These are phyloP conservation scores for Erynnis tages DNA, from an alignment of 2,888 invertebrate species.

Conservation along the genomic window DNA sequence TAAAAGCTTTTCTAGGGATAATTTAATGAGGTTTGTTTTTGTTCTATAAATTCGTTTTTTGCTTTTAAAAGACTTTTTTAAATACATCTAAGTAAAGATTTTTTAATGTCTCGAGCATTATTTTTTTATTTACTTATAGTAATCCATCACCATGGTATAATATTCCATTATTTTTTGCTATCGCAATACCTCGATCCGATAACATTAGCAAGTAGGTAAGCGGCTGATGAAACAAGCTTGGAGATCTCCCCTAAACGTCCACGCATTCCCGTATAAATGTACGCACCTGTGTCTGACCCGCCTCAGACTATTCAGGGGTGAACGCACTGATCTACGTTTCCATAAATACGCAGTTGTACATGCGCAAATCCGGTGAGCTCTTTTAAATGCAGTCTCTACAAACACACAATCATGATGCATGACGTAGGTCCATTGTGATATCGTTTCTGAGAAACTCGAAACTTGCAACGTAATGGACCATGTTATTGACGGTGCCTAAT, in stretches of 20 bases:
- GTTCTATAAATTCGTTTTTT: too few species aligned
- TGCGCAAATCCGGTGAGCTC: conserved; percentile 22
- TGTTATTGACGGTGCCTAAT: not conserved
- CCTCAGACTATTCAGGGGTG: conserved; percentile 18
- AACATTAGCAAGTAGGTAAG: not conserved
- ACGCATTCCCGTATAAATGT: conserved; percentile 7
- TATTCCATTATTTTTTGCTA: too few species aligned
- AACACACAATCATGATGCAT: conserved; percentile 13
- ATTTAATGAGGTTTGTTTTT: too few species aligned
- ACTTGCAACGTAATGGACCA: not conserved
- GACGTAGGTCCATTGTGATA: conserved; percentile 9
- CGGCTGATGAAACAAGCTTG: conserved; percentile 1
- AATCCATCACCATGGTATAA: too few species aligned
- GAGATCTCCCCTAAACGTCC: conserved; percentile 5
- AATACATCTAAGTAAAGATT: too few species aligned
- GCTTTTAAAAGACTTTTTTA: too few species aligned
- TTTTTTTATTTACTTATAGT: too few species aligned
- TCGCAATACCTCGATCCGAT: not conserved
- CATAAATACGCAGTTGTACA: conserved; percentile 16
- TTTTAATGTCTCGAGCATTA: too few species aligned
- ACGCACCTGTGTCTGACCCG: conserved; percentile 13
- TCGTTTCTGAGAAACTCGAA: not conserved
- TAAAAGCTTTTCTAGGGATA: too few species aligned
- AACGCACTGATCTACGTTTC: conserved; percentile 21
- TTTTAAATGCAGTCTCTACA: conserved; percentile 13